These are phyloP conservation scores for Drosophila quinaria DNA, from an alignment of 2,888 invertebrate species.

Conservation along the genomic window DNA sequence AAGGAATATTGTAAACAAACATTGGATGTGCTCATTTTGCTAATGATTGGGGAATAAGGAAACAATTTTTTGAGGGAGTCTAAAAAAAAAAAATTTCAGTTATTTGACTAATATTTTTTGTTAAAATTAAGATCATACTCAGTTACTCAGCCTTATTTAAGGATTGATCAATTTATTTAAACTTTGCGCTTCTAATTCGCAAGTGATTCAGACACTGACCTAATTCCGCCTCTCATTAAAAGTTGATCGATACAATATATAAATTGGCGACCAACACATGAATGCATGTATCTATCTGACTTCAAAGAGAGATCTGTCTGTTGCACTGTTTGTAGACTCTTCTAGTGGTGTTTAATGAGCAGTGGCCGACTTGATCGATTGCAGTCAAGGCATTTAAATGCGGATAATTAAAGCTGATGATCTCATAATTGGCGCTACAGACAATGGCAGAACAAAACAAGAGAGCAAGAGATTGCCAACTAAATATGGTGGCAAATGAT, in stretches of 20 bases:
- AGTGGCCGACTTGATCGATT: slow-evolving; percentile 30
- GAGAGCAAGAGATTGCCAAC: slow-evolving; percentile 6
- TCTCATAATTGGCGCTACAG: slow-evolving; percentile 47
- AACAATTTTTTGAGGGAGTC: too few species aligned
- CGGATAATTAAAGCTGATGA: slow-evolving; percentile 63
- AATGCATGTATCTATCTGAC: background rate
- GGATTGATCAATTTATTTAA: background rate
- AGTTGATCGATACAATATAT: background rate
- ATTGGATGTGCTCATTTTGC: too few species aligned
- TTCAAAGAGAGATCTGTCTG: background rate
- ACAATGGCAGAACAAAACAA: slow-evolving; percentile 29
- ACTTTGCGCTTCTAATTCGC: background rate
- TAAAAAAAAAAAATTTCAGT: too few species aligned
- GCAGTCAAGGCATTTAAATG: slow-evolving; percentile 52
- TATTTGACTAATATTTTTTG: background rate
- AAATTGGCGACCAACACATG: background rate
- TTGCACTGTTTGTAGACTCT: background rate
- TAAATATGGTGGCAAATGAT: slow-evolving; percentile 31
- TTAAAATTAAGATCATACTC: background rate
- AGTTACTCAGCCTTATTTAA: background rate
- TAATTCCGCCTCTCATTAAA: background rate
- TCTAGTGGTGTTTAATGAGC: slow-evolving; percentile 29
- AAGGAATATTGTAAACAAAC: too few species aligned
- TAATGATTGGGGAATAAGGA: too few species aligned
- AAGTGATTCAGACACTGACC: slow-evolving; percentile 1